Conservation (phyloP, 1,140 invertebrate genomes). For the Drosophila guanche region DNA sequence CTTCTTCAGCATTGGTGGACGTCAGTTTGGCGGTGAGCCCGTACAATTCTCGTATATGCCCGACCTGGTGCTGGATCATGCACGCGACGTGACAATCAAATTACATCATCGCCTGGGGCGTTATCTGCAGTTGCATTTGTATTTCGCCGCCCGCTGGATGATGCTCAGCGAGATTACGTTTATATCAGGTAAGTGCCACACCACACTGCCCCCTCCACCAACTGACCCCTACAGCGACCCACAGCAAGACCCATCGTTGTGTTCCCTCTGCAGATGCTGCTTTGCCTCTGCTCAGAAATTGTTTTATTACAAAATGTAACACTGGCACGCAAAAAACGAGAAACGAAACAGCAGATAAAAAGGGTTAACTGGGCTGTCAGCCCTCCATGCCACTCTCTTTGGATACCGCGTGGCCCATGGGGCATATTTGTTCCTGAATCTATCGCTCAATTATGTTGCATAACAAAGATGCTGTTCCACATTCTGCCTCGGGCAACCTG, state of each 20-base stretch:
- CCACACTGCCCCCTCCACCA: no score
- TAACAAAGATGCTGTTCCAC: no score
- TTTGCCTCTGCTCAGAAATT: slow-evolving; percentile 34
- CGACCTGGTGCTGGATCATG: slow-evolving; percentile 91
- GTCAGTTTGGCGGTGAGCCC: slow-evolving; percentile 86
- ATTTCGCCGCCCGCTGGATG: slow-evolving; percentile 93
- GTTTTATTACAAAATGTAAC: slow-evolving; percentile 66
- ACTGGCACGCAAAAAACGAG: slow-evolving; percentile 22
- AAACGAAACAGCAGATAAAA: slow-evolving; percentile 10
- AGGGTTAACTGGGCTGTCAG: slow-evolving; percentile 43
- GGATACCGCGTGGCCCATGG: no score
- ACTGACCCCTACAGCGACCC: no score
- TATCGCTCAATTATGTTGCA: no score
- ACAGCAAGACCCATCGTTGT: slow-evolving; percentile 5
- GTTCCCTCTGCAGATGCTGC: no score
- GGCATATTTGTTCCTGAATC: no score
- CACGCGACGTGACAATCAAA: slow-evolving; percentile 92
- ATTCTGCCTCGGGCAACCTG: no score
- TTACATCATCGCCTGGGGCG: slow-evolving; percentile 90
- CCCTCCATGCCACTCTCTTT: not conserved
- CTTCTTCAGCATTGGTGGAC: slow-evolving; percentile 91
- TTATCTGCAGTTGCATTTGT: slow-evolving; percentile 91
- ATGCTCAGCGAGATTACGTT: slow-evolving; percentile 94
- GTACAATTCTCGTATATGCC: slow-evolving; percentile 89
- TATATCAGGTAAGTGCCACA: slow-evolving; percentile 87